Conservation (phyloP, 2,113 vertebrate genomes). For the Xiphorhynchus elegans region DNA sequence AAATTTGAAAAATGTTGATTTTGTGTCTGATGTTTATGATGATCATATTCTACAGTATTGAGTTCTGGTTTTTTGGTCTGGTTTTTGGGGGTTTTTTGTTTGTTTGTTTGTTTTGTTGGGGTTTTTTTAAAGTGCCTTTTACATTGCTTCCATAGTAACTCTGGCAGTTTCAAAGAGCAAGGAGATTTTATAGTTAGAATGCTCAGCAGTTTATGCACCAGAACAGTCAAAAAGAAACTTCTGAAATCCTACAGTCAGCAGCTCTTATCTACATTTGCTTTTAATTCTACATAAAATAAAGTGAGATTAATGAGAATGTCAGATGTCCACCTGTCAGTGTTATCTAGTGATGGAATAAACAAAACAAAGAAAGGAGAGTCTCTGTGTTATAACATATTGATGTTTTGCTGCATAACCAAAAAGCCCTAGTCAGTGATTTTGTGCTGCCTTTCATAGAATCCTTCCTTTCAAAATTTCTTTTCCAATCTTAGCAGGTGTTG, state of each 20-base stretch:
- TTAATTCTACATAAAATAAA: conserved; percentile 26
- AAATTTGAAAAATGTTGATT: background rate
- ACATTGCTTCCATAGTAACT: background rate
- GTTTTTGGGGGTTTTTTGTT: background rate
- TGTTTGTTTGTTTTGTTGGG: background rate
- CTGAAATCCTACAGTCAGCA: background rate
- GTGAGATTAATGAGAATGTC: conserved; percentile 43
- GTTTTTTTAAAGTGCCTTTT: background rate
- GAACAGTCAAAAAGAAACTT: background rate
- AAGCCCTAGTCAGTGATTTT: background rate
- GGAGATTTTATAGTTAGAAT: background rate
- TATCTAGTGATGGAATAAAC: conserved; percentile 6
- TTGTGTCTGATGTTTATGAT: background rate
- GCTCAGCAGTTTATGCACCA: background rate
- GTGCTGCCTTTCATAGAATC: background rate
- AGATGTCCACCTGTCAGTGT: background rate
- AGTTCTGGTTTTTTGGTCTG: too few species aligned
- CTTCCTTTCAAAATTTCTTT: background rate
- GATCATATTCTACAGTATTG: background rate
- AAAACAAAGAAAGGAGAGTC: background rate
- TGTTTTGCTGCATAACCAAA: background rate
- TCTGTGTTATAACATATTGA: background rate
- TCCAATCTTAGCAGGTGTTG: background rate
- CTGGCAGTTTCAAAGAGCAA: background rate
- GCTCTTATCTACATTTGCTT: conserved; percentile 3